Evolutionary conservation across 2,113 vertebrate species (phyloP).

Genomic region (Hemichromis elongatus): DNA sequence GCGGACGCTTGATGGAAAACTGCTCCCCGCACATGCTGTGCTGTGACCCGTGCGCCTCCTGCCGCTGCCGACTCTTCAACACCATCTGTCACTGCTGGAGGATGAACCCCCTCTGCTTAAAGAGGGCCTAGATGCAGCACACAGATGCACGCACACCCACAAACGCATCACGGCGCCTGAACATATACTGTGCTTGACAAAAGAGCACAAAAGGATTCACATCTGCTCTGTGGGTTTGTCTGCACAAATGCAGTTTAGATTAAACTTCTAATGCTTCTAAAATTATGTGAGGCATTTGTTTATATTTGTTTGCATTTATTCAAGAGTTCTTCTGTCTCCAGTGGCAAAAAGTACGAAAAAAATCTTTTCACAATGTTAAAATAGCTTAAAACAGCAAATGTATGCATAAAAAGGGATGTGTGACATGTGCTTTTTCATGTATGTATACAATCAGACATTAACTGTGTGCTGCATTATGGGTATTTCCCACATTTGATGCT

Average conservation of each 20-base stretch:
- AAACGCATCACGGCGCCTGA: background rate
- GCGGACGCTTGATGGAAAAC: slow-evolving; percentile 63
- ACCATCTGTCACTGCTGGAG: slow-evolving; percentile 78
- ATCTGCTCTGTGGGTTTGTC: background rate
- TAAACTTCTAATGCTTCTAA: background rate
- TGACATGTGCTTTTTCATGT: background rate
- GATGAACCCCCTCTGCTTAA: slow-evolving; percentile 56
- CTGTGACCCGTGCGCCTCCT: slow-evolving; percentile 73
- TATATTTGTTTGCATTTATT: background rate
- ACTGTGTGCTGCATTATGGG: background rate
- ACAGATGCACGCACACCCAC: background rate
- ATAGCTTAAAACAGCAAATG: background rate
- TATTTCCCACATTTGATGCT: background rate
- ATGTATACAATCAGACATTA: background rate
- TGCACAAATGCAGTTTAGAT: background rate
- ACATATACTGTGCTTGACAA: background rate
- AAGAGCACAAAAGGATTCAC: background rate
- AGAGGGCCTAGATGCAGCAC: slow-evolving; percentile 44
- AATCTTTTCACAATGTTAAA: background rate
- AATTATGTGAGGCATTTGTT: background rate
- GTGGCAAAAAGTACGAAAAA: background rate
- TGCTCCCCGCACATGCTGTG: slow-evolving; percentile 61
- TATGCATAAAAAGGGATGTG: background rate
- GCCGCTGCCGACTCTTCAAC: slow-evolving; percentile 76
- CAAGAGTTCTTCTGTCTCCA: background rate